phyloP scores from a whole-genome alignment of 2,797 vertebrate species.

The Carcharodon carcharias region DNA sequence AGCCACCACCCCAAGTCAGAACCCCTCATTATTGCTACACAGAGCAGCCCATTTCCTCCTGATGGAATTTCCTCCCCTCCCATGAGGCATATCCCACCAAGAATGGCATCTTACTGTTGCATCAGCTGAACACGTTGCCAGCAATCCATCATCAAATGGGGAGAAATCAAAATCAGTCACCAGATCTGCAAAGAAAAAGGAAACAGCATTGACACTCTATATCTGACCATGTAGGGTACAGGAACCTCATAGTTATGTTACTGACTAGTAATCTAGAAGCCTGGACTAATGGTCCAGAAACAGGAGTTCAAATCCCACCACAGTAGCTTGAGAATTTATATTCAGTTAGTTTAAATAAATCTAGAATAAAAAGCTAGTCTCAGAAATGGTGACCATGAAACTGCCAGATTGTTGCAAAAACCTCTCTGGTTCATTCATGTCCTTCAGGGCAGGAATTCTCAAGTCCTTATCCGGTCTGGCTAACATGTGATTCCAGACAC shows the following conservation, averaged over 20 bases:
- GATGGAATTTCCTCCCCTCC: neutral
- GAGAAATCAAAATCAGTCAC: constrained; percentile 91
- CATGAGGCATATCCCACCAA: neutral
- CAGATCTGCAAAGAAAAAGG: constrained; percentile 59
- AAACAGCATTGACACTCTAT: neutral
- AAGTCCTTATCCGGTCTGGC: too few relatives aligned
- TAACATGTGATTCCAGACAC: too few relatives aligned
- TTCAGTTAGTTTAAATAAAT: neutral
- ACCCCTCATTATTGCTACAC: too few relatives aligned
- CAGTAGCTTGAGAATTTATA: neutral
- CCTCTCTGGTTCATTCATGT: too few relatives aligned
- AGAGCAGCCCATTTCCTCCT: neutral
- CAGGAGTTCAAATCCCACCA: neutral
- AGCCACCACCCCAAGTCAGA: too few relatives aligned
- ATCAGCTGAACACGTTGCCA: constrained; percentile 82
- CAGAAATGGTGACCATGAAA: too few relatives aligned
- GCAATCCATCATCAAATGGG: constrained; percentile 78
- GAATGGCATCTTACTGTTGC: constrained; percentile 61
- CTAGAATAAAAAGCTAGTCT: too few relatives aligned
- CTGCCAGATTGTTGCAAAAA: too few relatives aligned
- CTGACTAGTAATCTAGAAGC: neutral
- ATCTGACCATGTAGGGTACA: neutral
- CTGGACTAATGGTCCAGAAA: neutral
- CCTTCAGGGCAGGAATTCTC: too few relatives aligned
- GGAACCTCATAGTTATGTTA: neutral